Conservation (phyloP, 2,797 vertebrate species). For the Xenopus petersii region DNA sequence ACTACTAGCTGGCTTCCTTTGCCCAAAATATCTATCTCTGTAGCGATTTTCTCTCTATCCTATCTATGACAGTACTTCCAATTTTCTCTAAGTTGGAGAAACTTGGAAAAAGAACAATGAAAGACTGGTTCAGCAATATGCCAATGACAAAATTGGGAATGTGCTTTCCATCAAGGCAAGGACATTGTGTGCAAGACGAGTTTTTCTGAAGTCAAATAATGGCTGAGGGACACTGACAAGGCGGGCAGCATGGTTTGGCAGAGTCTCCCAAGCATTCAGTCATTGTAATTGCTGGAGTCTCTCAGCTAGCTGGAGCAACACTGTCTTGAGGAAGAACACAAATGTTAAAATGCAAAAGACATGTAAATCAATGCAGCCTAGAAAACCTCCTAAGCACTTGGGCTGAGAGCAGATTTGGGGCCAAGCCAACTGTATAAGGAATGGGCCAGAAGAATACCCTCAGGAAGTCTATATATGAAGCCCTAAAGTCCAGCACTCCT, state of each 20-base stretch:
- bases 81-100: no score
- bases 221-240: background rate
- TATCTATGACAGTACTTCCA: no score
- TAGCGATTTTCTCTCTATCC: no score
- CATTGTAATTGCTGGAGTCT: background rate
- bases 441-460: background rate
- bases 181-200: constrained; percentile 1
- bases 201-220: constrained; percentile 12
- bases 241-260: constrained; percentile 1
- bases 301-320: constrained; percentile 1
- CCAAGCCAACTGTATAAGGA: constrained; percentile 10
- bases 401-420: constrained; percentile 17
- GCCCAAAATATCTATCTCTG: no score
- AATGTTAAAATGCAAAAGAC: constrained; percentile 37
- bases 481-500: background rate
- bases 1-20: no score
- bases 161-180: constrained; percentile 1
- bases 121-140: no score
- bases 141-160: no score
- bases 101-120: no score
- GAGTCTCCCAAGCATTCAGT: background rate
- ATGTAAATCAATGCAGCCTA: constrained; percentile 35
- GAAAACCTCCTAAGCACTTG: constrained; percentile 2
- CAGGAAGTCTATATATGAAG: constrained; percentile 1
- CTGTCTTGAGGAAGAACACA: constrained; percentile 11